Conservation (phyloP, 1,140 invertebrate species). For the Drosophila funebris region DNA sequence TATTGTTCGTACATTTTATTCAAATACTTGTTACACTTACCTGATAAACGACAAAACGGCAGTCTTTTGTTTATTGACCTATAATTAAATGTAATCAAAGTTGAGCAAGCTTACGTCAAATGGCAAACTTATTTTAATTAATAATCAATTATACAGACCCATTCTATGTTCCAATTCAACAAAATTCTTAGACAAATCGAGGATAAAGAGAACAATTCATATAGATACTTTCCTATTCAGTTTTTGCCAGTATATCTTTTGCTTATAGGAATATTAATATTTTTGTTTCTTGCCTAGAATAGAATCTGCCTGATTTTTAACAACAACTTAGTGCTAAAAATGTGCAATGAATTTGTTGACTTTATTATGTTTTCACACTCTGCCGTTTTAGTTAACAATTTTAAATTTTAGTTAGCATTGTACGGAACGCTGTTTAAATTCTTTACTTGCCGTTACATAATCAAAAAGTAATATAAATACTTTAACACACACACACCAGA, state of each 20-base stretch:
- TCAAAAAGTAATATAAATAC: slow-evolving; percentile 83
- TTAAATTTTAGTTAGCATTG: slow-evolving; percentile 60
- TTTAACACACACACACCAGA: slow-evolving; percentile 35
- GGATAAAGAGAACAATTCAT: not conserved
- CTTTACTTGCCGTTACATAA: slow-evolving; percentile 67
- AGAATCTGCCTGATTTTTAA: not conserved
- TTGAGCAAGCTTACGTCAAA: not conserved
- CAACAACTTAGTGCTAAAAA: slow-evolving; percentile 8
- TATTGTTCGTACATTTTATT: slow-evolving; percentile 15
- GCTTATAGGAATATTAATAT: not conserved
- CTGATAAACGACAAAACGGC: not conserved
- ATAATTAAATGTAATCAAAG: not conserved
- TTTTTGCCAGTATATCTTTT: not conserved
- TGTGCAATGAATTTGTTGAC: too few relatives aligned
- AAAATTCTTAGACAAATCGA: too few relatives aligned
- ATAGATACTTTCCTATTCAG: not conserved
- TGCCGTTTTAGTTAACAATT: slow-evolving; percentile 37
- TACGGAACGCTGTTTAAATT: slow-evolving; percentile 69
- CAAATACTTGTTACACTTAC: slow-evolving; percentile 6
- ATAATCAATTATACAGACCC: too few relatives aligned
- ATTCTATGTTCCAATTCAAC: too few relatives aligned
- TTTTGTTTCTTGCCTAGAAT: slow-evolving; percentile 24
- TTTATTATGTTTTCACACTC: not conserved
- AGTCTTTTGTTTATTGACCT: not conserved
- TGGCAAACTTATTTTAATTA: not conserved